Percentiles rank a stretch among this genome's conserved stretches.
phyloP scores from a whole-genome alignment of 92 coral and sea anemone genomes.

The Montipora capitata region DNA sequence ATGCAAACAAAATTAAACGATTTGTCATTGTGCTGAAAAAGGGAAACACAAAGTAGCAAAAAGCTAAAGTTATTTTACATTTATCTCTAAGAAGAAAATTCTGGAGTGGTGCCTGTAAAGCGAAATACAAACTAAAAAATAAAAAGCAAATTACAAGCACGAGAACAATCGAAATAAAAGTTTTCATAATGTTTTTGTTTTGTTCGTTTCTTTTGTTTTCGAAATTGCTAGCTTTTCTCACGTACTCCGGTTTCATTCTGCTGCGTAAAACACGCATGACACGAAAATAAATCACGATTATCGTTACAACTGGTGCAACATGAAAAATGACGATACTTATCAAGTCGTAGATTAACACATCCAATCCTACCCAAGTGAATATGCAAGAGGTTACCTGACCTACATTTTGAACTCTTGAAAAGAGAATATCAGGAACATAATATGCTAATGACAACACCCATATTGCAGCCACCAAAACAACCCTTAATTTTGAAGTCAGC shows the following conservation, averaged over 20 bases:
- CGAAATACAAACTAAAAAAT: background rate
- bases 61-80: background rate
- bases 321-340: background rate
- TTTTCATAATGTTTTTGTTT: too few relatives aligned
- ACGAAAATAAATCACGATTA: background rate
- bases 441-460: slow-evolving; percentile 28
- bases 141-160: background rate
- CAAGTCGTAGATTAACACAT: background rate
- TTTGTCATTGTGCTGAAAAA: background rate
- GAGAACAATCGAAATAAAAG: too few relatives aligned
- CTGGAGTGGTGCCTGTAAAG: background rate
- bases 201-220: too few relatives aligned
- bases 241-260: background rate
- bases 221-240: too few relatives aligned
- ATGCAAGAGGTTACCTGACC: slow-evolving; percentile 9
- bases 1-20: background rate
- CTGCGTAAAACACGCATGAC: background rate
- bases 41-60: background rate
- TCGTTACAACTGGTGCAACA: background rate
- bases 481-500: background rate
- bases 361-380: slow-evolving; percentile 1
- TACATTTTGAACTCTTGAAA: slow-evolving; percentile 6
- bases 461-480: background rate
- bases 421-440: slow-evolving; percentile 3
- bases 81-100: background rate